A percentile compares a stretch with the other conserved stretches of the same genome.
phyloP scores from a whole-genome alignment of 2,797 vertebrate species.

The Eptatretus atami region DNA sequence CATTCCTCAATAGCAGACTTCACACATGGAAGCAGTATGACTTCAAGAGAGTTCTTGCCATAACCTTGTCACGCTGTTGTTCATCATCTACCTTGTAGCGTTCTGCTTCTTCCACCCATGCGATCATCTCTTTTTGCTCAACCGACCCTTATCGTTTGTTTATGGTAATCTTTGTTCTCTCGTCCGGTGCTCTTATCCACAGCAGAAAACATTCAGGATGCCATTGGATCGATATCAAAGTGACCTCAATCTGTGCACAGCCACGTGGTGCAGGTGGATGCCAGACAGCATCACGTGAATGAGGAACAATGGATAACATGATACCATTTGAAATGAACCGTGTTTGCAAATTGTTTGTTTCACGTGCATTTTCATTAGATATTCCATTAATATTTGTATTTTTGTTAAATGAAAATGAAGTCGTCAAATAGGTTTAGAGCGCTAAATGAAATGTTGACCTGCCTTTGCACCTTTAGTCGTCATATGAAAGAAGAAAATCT shows the following conservation, averaged over 20 bases:
- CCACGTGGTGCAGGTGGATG: slow-evolving; percentile 31
- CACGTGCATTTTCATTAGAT: too few relatives aligned
- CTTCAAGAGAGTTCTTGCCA: slow-evolving; percentile 25
- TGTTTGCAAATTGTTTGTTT: too few relatives aligned
- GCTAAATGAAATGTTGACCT: too few relatives aligned
- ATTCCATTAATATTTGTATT: too few relatives aligned
- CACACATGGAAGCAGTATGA: slow-evolving; percentile 32
- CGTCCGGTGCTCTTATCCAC: slow-evolving; percentile 39
- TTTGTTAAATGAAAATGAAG: too few relatives aligned
- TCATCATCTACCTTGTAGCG: slow-evolving; percentile 14
- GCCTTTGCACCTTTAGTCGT: too few relatives aligned
- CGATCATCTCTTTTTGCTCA: slow-evolving; percentile 34
- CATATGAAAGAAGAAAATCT: too few relatives aligned
- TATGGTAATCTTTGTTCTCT: slow-evolving; percentile 35
- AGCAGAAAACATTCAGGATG: slow-evolving; percentile 28
- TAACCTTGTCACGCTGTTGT: slow-evolving; percentile 23
- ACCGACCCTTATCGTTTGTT: slow-evolving; percentile 35
- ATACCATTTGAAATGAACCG: too few relatives aligned
- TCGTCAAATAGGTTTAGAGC: too few relatives aligned
- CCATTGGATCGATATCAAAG: slow-evolving; percentile 18
- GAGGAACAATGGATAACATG: too few relatives aligned
- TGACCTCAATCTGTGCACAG: slow-evolving; percentile 35
- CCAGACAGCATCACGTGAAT: slow-evolving; percentile 13
- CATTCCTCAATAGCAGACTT: slow-evolving; percentile 29
- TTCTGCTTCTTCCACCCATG: slow-evolving; percentile 34